Evolutionary conservation across 2,797 vertebrate genomes (phyloP).

Genomic region (Falco peregrinus): DNA sequence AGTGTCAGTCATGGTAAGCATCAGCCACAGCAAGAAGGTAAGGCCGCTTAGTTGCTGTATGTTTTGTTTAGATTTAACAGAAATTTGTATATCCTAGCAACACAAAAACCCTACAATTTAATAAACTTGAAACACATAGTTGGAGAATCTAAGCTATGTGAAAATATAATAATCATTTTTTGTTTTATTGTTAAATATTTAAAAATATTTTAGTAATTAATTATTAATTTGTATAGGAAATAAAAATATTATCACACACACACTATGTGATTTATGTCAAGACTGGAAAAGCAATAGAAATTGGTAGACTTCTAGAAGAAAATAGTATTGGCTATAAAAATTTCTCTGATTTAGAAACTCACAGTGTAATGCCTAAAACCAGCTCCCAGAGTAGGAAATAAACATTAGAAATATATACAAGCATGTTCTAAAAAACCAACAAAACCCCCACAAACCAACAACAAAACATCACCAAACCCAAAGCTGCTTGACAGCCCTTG

Average conservation of each 20-base stretch:
- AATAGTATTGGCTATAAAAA: neutral
- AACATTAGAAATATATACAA: neutral
- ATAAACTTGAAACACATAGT: neutral
- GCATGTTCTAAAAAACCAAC: fast-evolving
- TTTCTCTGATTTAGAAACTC: neutral
- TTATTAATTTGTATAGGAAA: neutral
- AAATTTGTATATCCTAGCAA: neutral
- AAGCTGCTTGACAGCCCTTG: neutral
- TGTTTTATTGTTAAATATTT: neutral
- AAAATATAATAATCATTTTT: neutral
- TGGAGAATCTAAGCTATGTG: neutral
- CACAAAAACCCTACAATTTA: neutral
- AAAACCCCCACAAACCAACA: fast-evolving
- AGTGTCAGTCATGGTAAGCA: neutral
- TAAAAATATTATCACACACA: neutral
- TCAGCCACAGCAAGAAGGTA: neutral
- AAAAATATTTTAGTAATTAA: neutral
- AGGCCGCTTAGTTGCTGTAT: neutral
- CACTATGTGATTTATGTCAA: neutral
- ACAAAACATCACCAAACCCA: fast-evolving
- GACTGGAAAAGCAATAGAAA: neutral
- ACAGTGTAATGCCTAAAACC: neutral
- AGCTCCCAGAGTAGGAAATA: neutral
- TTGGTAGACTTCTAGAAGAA: neutral
- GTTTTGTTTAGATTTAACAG: neutral